These are phyloP conservation scores for Phaedon cochleariae DNA, from an alignment of 2,888 invertebrate genomes.

Conservation along the genomic window DNA sequence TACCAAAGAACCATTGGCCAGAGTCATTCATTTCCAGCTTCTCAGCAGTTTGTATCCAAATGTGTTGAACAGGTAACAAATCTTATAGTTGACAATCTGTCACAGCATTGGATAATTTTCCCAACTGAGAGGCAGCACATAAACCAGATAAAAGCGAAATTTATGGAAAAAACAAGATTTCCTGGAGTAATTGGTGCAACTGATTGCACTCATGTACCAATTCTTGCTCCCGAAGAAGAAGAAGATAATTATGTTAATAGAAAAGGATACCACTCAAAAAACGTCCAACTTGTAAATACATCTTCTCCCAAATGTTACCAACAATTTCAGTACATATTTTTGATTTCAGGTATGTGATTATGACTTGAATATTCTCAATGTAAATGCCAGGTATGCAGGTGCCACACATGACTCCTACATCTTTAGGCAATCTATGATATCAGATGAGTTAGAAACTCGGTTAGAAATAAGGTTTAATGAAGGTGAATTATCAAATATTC, in stretches of 20 bases:
- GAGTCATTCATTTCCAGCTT: constrained; percentile 16
- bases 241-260: no score
- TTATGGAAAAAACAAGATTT: constrained; percentile 36
- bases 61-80: no score
- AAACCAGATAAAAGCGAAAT: no score
- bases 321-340: background rate
- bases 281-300: constrained; percentile 37
- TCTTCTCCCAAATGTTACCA: background rate
- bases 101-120: no score
- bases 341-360: constrained; percentile 32
- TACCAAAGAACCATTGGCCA: constrained; percentile 25
- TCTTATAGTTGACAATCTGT: no score
- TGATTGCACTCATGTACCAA: no score
- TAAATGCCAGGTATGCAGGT: constrained; percentile 28
- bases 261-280: constrained; percentile 39
- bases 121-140: no score
- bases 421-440: constrained; percentile 16
- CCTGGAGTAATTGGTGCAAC: no score
- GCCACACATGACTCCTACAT: constrained; percentile 28
- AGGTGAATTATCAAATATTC: background rate
- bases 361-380: constrained; percentile 29
- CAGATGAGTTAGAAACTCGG: background rate
- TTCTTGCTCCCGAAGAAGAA: no score
- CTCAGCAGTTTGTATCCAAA: no score
- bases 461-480: no score